phyloP scores from a whole-genome alignment of 2,888 invertebrate genomes.

The Drosophila kambysellisi region DNA sequence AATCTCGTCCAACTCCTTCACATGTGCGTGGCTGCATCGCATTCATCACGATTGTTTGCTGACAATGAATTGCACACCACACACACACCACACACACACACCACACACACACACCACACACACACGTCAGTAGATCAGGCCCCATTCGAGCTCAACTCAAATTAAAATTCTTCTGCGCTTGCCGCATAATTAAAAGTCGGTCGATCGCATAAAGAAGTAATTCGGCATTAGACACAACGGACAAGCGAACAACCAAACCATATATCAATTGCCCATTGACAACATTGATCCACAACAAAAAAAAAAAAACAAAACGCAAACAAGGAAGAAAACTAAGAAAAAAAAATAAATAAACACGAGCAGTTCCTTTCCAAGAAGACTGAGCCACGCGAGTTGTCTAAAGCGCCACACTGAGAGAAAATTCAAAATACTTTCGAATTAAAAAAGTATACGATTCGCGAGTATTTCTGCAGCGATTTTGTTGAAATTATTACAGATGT shows the following conservation, averaged over 20 bases:
- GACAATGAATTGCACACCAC: conserved; percentile 78
- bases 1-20: conserved; percentile 39
- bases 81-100: neutral
- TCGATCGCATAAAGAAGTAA: conserved; percentile 69
- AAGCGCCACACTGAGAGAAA: conserved; percentile 12
- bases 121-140: conserved; percentile 20
- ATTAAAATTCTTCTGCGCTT: conserved; percentile 75
- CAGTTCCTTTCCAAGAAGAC: neutral
- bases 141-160: conserved; percentile 59
- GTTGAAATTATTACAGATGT: neutral
- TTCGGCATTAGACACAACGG: conserved; percentile 64
- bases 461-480: neutral
- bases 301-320: neutral
- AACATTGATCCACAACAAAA: conserved; percentile 30
- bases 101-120: conserved; percentile 36
- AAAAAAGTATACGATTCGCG: neutral
- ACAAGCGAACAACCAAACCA: conserved; percentile 40
- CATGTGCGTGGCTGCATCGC: conserved; percentile 80
- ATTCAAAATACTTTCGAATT: neutral
- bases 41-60: conserved; percentile 83
- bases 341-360: neutral
- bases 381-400: conserved; percentile 2
- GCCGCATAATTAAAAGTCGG: conserved; percentile 74
- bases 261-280: conserved; percentile 61
- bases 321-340: conserved; percentile 9